Evolutionary conservation across 2,113 vertebrate species (phyloP), one percentile per base, ranked within the genome.

Genomic region (Microtus ochrogaster): DNA sequence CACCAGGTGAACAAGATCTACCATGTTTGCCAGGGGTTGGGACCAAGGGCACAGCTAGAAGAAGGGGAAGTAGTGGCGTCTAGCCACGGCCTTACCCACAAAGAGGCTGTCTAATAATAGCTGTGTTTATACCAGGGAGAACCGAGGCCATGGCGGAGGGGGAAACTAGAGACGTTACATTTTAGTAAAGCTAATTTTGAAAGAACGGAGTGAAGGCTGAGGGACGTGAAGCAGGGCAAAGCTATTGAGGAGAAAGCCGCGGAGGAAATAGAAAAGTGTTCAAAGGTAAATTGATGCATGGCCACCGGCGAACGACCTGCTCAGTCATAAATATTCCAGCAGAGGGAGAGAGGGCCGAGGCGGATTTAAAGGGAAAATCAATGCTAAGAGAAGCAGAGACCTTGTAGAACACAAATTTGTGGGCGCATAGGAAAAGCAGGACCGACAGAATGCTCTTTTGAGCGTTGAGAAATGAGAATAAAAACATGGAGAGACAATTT

Each of bases 111-210:
- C 94, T 97, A 97, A 96, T 97, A 96, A 97, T 95, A 97, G 94
- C 95, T 58, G 16, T 95, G 96, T 97, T 97, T 96, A 97, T 85
- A 95, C 96, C 95, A 36, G 89, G 44, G 95, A 97, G 96, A 94
- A 96, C 55, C 89, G 92, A 97, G 96, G 94, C 96, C 95, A 93
- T 78, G 52, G 92, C 85, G 94, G 92, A 97, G 96, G 95, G 94
- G 97, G 97, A 97, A 97, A 95, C 94, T 94, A 93, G 90, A 97
- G 97, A 96, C 97, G 94, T 96, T 97, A 96, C 39, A 94, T 97
- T 97, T 97, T 79, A 96, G 96, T 91, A 74, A 94, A 97, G 98
- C 97, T 98, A 97, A 98, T 97, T 97, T 97, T 97, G 97, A 96
- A 97, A 83, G 97, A 97, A 94, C 70, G 61, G 91, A 93, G 95